These are phyloP conservation scores for Andrena trimmerana DNA, from an alignment of 2,888 invertebrate species.

Conservation along the genomic window DNA sequence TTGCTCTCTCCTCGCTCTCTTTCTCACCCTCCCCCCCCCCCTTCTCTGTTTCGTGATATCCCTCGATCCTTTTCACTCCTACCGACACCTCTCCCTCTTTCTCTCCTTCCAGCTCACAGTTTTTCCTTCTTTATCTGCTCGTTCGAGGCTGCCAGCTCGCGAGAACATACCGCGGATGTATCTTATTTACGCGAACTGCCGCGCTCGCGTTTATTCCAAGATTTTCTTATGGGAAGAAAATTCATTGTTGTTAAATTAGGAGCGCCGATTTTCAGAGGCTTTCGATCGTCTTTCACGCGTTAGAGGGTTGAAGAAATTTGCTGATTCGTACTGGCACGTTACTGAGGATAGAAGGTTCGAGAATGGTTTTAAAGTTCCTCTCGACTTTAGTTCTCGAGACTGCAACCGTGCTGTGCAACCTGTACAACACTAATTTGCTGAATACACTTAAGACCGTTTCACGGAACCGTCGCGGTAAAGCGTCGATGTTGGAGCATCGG, in stretches of 20 bases:
- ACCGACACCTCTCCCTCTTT: not conserved
- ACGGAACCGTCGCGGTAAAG: not conserved
- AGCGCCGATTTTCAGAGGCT: too few species aligned
- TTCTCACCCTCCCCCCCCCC: constrained; percentile 12
- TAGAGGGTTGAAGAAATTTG: too few species aligned
- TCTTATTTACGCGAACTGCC: not conserved
- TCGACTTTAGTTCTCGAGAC: not conserved
- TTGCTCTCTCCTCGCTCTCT: constrained; percentile 31
- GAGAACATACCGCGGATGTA: constrained; percentile 2
- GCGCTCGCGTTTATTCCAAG: not conserved
- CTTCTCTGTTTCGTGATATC: constrained; percentile 17
- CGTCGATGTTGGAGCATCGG: not conserved
- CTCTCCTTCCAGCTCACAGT: constrained; percentile 10
- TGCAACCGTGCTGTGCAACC: not conserved
- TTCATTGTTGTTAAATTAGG: not conserved
- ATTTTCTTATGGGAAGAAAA: not conserved
- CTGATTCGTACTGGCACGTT: not conserved
- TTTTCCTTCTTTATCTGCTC: constrained; percentile 24
- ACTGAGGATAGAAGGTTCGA: not conserved
- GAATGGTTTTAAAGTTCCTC: not conserved
- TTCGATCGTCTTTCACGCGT: too few species aligned
- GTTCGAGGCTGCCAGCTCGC: not conserved
- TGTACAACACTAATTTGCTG: constrained; percentile 13
- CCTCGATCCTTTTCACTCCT: constrained; percentile 30
- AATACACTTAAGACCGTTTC: not conserved